phyloP scores from a whole-genome alignment of 2,113 vertebrate genomes.

The Orthonyx spaldingii region DNA sequence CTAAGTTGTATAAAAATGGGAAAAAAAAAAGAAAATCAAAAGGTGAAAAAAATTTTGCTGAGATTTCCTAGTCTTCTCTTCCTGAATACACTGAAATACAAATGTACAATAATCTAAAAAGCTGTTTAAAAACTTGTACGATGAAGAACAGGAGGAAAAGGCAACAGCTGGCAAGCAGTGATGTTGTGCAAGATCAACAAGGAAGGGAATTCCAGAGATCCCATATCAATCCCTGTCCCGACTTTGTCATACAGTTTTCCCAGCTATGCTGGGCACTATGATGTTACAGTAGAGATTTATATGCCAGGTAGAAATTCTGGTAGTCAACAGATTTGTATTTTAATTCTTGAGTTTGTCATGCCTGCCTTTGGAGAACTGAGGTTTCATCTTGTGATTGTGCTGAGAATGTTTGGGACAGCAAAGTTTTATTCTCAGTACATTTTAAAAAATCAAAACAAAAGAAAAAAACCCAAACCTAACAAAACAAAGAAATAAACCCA shows the following conservation, averaged over 20 bases:
- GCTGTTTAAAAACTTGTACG: background rate
- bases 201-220: background rate
- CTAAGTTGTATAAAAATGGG: background rate
- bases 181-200: background rate
- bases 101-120: background rate
- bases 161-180: background rate
- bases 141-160: background rate
- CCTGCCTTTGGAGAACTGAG: background rate
- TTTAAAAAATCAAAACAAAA: background rate
- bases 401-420: background rate
- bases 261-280: background rate
- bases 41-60: background rate
- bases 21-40: background rate
- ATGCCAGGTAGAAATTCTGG: background rate
- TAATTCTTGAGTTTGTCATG: background rate
- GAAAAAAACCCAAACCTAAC: background rate
- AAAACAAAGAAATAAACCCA: background rate
- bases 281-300: background rate
- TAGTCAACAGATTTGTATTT: background rate
- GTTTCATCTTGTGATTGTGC: background rate
- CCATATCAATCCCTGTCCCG: background rate
- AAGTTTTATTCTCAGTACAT: background rate
- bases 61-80: background rate
- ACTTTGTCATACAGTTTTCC: background rate
- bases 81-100: background rate